Percentiles rank a stretch among this genome's conserved stretches.
phyloP scores from a whole-genome alignment of 1,140 invertebrate species.

The Caligus rogercresseyi region DNA sequence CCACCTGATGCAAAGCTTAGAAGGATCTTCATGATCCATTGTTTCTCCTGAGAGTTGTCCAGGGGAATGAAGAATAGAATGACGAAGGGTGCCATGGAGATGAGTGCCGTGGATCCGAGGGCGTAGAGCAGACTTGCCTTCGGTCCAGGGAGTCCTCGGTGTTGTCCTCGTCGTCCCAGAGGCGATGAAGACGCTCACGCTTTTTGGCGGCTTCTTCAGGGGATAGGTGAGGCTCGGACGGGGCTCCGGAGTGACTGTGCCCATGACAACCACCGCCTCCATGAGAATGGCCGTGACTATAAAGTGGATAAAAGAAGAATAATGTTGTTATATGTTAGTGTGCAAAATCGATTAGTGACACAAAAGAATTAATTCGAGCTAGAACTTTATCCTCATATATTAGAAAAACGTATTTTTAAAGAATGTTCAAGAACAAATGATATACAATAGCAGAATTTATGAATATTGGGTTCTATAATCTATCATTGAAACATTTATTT shows the following conservation, averaged over 20 bases:
- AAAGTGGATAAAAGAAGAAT: no score
- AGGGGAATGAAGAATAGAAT: conserved; percentile 85
- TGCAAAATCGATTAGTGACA: no score
- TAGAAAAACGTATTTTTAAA: no score
- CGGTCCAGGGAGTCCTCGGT: conserved; percentile 25
- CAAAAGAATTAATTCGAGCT: no score
- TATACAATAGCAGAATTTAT: no score
- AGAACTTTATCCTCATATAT: no score
- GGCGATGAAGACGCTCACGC: conserved; percentile 36
- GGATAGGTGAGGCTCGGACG: conserved; percentile 36
- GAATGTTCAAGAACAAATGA: no score
- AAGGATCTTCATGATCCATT: conserved; percentile 62
- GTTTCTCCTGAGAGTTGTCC: conserved; percentile 65
- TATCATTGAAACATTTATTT: no score
- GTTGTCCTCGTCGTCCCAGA: conserved; percentile 26
- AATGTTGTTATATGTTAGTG: no score
- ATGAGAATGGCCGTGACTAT: conserved; percentile 27
- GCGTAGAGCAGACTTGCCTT: conserved; percentile 52
- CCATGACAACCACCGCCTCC: conserved; percentile 30
- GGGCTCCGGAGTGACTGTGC: conserved; percentile 27
- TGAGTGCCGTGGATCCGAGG: conserved; percentile 68
- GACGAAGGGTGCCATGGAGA: conserved; percentile 81
- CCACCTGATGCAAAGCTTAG: conserved; percentile 88
- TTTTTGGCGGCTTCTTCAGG: conserved; percentile 56
- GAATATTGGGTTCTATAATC: no score